Evolutionary conservation across 2,797 vertebrate genomes (phyloP).

Genomic region (Manis crassicaudata): DNA sequence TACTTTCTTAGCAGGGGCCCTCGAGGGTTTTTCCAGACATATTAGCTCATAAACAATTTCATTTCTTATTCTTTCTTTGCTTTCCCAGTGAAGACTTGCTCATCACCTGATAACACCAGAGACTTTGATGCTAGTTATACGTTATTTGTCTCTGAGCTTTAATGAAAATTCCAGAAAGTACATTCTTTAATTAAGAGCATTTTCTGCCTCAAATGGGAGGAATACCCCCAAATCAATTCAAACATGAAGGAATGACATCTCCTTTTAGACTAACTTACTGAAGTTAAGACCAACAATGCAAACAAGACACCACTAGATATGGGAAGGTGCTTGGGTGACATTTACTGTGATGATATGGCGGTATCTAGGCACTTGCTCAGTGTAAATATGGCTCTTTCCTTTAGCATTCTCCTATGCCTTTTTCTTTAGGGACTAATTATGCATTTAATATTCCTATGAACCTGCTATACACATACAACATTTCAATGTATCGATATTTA

Average conservation of each 20-base stretch:
- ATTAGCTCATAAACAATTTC: neutral
- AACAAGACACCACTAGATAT: neutral
- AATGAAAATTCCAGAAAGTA: neutral
- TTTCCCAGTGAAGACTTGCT: neutral
- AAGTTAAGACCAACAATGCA: neutral
- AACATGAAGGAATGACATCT: neutral
- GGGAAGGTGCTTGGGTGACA: accelerated
- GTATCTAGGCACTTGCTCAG: neutral
- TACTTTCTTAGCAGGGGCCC: neutral
- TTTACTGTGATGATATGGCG: neutral
- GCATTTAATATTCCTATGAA: neutral
- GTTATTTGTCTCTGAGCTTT: slow-evolving; percentile 13
- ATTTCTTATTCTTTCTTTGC: neutral
- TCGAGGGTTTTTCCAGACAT: neutral
- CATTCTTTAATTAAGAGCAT: neutral
- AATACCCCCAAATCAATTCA: neutral
- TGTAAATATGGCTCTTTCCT: neutral
- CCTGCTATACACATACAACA: neutral
- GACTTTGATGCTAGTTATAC: neutral
- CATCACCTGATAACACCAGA: neutral
- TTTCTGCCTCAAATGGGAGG: neutral
- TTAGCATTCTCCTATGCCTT: neutral
- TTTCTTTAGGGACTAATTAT: neutral
- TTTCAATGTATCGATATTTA: slow-evolving; percentile 11
- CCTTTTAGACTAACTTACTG: neutral